Percentiles rank a stretch among this genome's conserved stretches.
Evolutionary conservation across 1,140 invertebrate genomes (phyloP).

Genomic region (Solen grandis): DNA sequence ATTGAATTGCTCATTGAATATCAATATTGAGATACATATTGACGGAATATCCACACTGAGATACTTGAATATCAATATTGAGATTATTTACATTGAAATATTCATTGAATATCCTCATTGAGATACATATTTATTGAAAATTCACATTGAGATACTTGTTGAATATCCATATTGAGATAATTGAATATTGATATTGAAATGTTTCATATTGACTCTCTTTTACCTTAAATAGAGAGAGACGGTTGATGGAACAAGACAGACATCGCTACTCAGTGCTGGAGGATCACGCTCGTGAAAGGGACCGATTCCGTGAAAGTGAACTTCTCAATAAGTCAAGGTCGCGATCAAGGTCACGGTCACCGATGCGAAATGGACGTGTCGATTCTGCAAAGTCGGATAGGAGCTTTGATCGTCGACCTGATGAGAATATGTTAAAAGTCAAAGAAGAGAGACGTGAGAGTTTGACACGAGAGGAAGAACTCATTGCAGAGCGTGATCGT

Average conservation of each 20-base stretch:
- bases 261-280: conserved; percentile 38
- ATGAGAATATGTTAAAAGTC: conserved; percentile 64
- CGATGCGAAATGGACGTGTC: conserved; percentile 68
- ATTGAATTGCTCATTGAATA: too few species aligned
- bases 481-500: conserved; percentile 37
- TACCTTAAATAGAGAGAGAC: conserved; percentile 64
- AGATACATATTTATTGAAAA: too few species aligned
- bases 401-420: conserved; percentile 57
- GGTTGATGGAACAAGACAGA: conserved; percentile 55
- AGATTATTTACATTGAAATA: too few species aligned
- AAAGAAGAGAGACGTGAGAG: conserved; percentile 71
- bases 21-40: too few species aligned
- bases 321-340: conserved; percentile 47
- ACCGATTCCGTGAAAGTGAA: conserved; percentile 56
- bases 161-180: too few species aligned
- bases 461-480: conserved; percentile 60
- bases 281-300: conserved; percentile 25
- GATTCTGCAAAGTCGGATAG: conserved; percentile 63
- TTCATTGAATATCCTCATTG: too few species aligned
- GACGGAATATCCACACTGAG: too few species aligned
- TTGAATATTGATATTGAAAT: too few species aligned
- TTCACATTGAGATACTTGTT: too few species aligned
- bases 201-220: too few species aligned
- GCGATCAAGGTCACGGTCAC: conserved; percentile 69
- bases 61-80: too few species aligned